Evolutionary conservation across 2,888 invertebrate species (phyloP).

Genomic region (Sarcophaga carnaria): DNA sequence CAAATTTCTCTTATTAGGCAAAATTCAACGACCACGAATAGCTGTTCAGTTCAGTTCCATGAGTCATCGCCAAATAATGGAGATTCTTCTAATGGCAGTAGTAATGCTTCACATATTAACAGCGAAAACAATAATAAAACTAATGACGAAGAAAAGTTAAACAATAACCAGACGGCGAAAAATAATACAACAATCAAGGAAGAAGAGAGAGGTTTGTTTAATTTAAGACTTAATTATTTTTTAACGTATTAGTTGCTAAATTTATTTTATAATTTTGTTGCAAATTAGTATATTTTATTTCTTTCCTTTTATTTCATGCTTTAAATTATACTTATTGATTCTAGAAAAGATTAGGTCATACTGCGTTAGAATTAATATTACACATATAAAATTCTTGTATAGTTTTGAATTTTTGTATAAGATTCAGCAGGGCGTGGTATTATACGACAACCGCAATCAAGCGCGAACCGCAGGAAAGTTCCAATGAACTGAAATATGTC

Average conservation of each 20-base stretch:
- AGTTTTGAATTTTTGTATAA: no score
- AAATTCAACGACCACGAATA: slow-evolving; percentile 49
- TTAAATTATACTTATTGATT: no score
- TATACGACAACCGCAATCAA: no score
- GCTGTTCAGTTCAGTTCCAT: slow-evolving; percentile 55
- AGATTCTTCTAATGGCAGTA: slow-evolving; percentile 56
- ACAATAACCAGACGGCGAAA: slow-evolving; percentile 41
- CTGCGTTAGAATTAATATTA: no score
- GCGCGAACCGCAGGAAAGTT: no score
- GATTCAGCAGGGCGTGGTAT: no score
- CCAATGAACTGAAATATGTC: no score
- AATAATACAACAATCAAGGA: slow-evolving; percentile 71
- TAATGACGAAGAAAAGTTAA: slow-evolving; percentile 62
- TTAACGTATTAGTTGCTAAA: no score
- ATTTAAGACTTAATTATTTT: no score
- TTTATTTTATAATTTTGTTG: neutral
- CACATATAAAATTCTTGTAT: no score
- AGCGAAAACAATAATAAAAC: slow-evolving; percentile 48
- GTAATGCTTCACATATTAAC: slow-evolving; percentile 54
- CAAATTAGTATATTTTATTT: neutral
- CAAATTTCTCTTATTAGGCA: slow-evolving; percentile 51
- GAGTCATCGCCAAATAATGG: slow-evolving; percentile 64
- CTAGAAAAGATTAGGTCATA: no score
- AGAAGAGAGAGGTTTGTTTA: slow-evolving; percentile 74
- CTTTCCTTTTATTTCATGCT: no score